phyloP scores from a whole-genome alignment of 2,888 invertebrate species.

The Caenorhabditis sp. region DNA sequence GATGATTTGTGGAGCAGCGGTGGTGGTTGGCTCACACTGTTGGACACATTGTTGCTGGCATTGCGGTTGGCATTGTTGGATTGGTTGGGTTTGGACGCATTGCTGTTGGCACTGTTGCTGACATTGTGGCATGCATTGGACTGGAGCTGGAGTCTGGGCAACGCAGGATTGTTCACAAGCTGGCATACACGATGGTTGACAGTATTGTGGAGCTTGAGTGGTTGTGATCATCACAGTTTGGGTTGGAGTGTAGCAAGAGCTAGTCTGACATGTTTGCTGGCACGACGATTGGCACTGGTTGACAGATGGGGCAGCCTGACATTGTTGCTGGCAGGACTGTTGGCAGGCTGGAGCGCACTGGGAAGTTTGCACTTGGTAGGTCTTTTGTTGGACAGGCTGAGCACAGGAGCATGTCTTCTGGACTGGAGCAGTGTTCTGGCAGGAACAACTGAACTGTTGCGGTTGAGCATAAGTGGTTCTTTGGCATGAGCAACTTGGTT shows the following conservation, averaged over 20 bases:
- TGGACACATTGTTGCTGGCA: slow-evolving; percentile 65
- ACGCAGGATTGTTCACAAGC: slow-evolving; percentile 55
- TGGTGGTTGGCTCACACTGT: slow-evolving; percentile 58
- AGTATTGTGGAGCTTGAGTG: slow-evolving; percentile 51
- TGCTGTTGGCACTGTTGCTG: slow-evolving; percentile 50
- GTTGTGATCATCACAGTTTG: slow-evolving; percentile 44
- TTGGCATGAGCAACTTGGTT: slow-evolving; percentile 61
- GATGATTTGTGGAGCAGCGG: slow-evolving; percentile 56
- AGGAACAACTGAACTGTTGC: slow-evolving; percentile 60
- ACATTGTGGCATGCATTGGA: slow-evolving; percentile 53
- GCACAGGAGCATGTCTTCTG: slow-evolving; percentile 50
- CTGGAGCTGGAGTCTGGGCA: slow-evolving; percentile 49
- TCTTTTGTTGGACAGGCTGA: slow-evolving; percentile 52
- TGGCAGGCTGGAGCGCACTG: slow-evolving; percentile 71
- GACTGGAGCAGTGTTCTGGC: slow-evolving; percentile 60
- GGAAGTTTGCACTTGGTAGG: slow-evolving; percentile 65
- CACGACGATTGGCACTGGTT: slow-evolving; percentile 67
- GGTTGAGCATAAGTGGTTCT: slow-evolving; percentile 52
- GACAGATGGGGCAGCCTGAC: slow-evolving; percentile 58
- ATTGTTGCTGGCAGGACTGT: slow-evolving; percentile 69
- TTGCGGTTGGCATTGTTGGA: slow-evolving; percentile 57
- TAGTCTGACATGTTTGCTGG: slow-evolving; percentile 62
- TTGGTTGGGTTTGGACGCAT: slow-evolving; percentile 60
- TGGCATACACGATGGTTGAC: slow-evolving; percentile 56
- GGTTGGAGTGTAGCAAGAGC: slow-evolving; percentile 49